A percentile compares a stretch with the other conserved stretches of the same genome.
Conservation (phyloP, 2,888 invertebrate species). For the Drosophila ustulata region DNA sequence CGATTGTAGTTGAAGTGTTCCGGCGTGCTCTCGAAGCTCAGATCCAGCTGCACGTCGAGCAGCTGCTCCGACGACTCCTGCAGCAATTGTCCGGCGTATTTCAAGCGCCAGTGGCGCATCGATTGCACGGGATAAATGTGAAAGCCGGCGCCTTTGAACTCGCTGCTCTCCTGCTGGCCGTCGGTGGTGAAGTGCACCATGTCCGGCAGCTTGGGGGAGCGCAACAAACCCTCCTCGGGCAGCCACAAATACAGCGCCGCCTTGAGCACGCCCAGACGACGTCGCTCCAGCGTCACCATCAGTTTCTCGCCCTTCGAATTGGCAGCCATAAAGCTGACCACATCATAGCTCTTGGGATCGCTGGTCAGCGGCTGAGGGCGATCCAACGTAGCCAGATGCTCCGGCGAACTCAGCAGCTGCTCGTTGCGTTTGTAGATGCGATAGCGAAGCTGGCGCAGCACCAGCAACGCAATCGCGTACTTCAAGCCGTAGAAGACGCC, state of each 20-base stretch:
- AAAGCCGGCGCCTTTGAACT: conserved; percentile 90
- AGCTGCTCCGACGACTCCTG: conserved; percentile 70
- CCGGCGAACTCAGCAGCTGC: conserved; percentile 59
- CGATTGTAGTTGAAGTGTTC: conserved; percentile 91
- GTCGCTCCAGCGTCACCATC: conserved; percentile 89
- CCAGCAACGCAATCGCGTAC: conserved; percentile 85
- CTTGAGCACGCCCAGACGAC: conserved; percentile 88
- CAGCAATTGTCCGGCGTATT: conserved; percentile 89
- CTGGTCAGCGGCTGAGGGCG: conserved; percentile 85
- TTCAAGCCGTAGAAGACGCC: conserved; percentile 87
- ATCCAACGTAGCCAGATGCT: conserved; percentile 85
- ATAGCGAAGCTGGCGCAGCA: conserved; percentile 83
- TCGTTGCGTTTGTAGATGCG: conserved; percentile 83
- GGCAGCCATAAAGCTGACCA: conserved; percentile 91
- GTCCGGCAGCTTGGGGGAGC: conserved; percentile 89
- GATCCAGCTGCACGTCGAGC: conserved; percentile 87
- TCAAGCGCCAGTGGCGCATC: conserved; percentile 91
- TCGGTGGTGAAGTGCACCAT: conserved; percentile 87
- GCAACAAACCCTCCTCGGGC: conserved; percentile 89
- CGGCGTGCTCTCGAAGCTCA: conserved; percentile 88
- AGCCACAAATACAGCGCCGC: conserved; percentile 89
- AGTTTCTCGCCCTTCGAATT: conserved; percentile 88
- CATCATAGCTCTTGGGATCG: conserved; percentile 88
- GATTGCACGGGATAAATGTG: conserved; percentile 88
- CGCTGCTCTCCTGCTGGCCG: conserved; percentile 85